phyloP scores from a whole-genome alignment of 2,888 invertebrate genomes.

The Druceiella hillmani region DNA sequence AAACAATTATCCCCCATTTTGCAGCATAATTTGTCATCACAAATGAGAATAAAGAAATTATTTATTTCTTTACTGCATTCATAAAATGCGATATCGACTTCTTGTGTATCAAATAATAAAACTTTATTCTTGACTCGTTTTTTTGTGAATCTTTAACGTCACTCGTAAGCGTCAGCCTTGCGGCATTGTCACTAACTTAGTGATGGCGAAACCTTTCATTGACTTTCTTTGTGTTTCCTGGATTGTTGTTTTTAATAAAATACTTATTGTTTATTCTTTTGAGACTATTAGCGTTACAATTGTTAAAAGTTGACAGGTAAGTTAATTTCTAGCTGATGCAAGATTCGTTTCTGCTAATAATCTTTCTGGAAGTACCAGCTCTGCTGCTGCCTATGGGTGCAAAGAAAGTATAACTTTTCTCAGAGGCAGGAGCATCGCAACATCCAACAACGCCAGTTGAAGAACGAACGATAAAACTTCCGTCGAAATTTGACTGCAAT shows the following conservation, averaged over 20 bases:
- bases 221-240: conserved; percentile 37
- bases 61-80: too few relatives aligned
- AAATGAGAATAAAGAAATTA: too few relatives aligned
- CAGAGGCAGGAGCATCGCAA: conserved; percentile 30
- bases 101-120: too few relatives aligned
- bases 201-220: conserved; percentile 37
- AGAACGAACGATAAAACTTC: conserved; percentile 65
- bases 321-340: conserved; percentile 45
- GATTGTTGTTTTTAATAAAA: conserved; percentile 45
- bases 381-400: conserved; percentile 44
- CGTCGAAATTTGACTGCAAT: conserved; percentile 68
- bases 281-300: conserved; percentile 37
- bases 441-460: conserved; percentile 55
- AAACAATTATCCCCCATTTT: too few relatives aligned
- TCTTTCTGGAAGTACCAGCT: conserved; percentile 41
- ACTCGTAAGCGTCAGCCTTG: conserved; percentile 40
- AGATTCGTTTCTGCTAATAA: conserved; percentile 43
- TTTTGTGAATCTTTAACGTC: conserved; percentile 46
- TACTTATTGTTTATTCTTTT: conserved; percentile 43
- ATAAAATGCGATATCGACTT: too few relatives aligned
- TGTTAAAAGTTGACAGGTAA: conserved; percentile 45
- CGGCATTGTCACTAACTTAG: conserved; percentile 39
- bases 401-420: conserved; percentile 42
- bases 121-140: too few relatives aligned
- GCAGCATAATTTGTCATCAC: too few relatives aligned